Evolutionary conservation across 2,797 vertebrate genomes (phyloP).

Genomic region (Harpagifer antarcticus): DNA sequence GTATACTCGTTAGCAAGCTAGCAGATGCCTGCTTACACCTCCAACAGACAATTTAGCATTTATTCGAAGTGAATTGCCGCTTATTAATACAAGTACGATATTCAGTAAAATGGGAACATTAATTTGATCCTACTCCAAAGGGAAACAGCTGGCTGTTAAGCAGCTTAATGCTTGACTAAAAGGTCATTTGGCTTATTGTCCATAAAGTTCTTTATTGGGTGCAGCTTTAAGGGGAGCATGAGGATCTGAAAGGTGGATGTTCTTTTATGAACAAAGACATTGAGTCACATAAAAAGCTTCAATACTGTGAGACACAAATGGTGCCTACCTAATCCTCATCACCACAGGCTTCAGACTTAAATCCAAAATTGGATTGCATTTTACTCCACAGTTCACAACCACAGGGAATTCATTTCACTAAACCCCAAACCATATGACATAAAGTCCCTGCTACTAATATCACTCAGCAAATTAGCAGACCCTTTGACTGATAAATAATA

Average conservation of each 20-base stretch:
- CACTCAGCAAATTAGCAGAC: slow-evolving; percentile 19
- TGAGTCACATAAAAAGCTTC: slow-evolving; percentile 4
- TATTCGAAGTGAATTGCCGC: background rate
- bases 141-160: background rate
- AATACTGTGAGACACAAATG: slow-evolving; percentile 21
- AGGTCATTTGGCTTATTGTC: background rate
- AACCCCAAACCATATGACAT: slow-evolving; percentile 22
- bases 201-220: background rate
- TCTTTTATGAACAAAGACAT: slow-evolving; percentile 11
- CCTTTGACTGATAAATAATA: slow-evolving; percentile 22
- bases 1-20: background rate
- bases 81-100: background rate
- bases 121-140: background rate
- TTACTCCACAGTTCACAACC: slow-evolving; percentile 17
- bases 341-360: slow-evolving; percentile 33
- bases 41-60: background rate
- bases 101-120: background rate
- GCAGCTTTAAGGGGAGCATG: background rate
- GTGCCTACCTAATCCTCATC: slow-evolving; percentile 25
- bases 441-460: slow-evolving; percentile 3
- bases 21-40: background rate
- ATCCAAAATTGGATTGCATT: slow-evolving; percentile 34
- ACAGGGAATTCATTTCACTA: slow-evolving; percentile 27
- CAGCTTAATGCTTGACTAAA: background rate
- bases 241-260: background rate